phyloP scores from a whole-genome alignment of 2,797 vertebrate genomes.

The Enteromius radiatus region DNA sequence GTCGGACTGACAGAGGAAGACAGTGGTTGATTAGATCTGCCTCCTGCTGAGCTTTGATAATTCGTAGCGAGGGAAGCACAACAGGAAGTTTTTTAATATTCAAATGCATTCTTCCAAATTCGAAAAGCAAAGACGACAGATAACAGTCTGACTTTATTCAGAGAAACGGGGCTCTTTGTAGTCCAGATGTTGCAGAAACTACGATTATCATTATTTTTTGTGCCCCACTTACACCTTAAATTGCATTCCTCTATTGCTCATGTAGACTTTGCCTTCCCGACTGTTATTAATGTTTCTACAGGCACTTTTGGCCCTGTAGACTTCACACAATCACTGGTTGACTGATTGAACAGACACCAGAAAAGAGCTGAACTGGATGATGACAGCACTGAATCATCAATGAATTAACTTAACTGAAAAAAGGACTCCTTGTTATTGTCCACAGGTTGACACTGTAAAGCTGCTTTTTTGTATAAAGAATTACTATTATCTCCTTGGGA shows the following conservation, averaged over 20 bases:
- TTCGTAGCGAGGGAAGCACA: constrained; percentile 54
- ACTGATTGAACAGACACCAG: too few species aligned
- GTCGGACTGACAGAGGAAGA: constrained; percentile 46
- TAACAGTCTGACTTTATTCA: constrained; percentile 41
- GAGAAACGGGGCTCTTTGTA: constrained; percentile 27
- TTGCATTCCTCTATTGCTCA: background rate
- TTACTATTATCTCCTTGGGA: background rate
- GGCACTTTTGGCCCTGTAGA: background rate
- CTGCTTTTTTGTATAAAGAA: too few species aligned
- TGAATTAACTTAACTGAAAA: too few species aligned
- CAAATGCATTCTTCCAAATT: constrained; percentile 54
- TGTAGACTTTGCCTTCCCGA: background rate
- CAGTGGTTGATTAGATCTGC: constrained; percentile 57
- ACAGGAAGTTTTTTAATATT: constrained; percentile 64
- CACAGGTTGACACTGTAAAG: too few species aligned
- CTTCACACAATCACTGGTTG: background rate
- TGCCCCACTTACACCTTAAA: constrained; percentile 5
- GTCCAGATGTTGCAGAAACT: constrained; percentile 43
- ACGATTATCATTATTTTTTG: background rate
- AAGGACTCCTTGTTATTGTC: too few species aligned
- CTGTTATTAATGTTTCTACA: background rate
- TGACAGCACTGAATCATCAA: too few species aligned
- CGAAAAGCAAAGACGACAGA: constrained; percentile 41
- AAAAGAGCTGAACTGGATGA: too few species aligned
- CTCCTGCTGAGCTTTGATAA: constrained; percentile 63